Conservation (phyloP, 2,113 vertebrate species). For the Stegastes partitus region DNA sequence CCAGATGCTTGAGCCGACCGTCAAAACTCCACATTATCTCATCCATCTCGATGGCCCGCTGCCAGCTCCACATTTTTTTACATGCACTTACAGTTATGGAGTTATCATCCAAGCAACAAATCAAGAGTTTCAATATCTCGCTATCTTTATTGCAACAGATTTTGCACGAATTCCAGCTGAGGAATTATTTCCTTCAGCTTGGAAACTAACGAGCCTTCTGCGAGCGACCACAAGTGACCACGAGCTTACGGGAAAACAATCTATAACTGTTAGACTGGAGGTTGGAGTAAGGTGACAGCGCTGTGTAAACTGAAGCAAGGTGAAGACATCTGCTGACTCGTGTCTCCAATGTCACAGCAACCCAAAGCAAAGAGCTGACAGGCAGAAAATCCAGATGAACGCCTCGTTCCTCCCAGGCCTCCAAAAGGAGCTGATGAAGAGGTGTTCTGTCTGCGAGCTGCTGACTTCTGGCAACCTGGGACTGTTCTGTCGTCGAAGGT, state of each 20-base stretch:
- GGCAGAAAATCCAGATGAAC: constrained; percentile 75
- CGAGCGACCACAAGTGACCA: not conserved
- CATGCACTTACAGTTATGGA: constrained; percentile 10
- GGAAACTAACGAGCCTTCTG: not conserved
- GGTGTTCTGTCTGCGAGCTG: constrained; percentile 52
- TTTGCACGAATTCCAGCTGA: constrained; percentile 13
- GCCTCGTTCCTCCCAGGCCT: constrained; percentile 50
- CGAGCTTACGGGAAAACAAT: constrained; percentile 9
- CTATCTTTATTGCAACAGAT: not conserved
- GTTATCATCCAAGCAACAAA: constrained; percentile 4
- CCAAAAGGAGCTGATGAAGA: constrained; percentile 69
- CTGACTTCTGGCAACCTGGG: constrained; percentile 78
- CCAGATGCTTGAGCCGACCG: constrained; percentile 75
- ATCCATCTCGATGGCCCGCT: constrained; percentile 47
- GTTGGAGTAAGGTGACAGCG: constrained; percentile 51
- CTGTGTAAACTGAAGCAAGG: constrained; percentile 48
- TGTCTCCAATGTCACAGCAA: constrained; percentile 61
- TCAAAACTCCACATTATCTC: constrained; percentile 58
- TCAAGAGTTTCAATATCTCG: constrained; percentile 22
- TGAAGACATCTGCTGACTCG: constrained; percentile 76
- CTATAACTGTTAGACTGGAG: constrained; percentile 46
- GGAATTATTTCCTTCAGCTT: not conserved
- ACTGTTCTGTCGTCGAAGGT: constrained; percentile 66
- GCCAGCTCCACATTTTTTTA: constrained; percentile 34
- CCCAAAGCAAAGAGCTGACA: constrained; percentile 77